These are phyloP conservation scores for Charaxes varanes DNA, from an alignment of 1,140 invertebrate genomes.

Conservation along the genomic window DNA sequence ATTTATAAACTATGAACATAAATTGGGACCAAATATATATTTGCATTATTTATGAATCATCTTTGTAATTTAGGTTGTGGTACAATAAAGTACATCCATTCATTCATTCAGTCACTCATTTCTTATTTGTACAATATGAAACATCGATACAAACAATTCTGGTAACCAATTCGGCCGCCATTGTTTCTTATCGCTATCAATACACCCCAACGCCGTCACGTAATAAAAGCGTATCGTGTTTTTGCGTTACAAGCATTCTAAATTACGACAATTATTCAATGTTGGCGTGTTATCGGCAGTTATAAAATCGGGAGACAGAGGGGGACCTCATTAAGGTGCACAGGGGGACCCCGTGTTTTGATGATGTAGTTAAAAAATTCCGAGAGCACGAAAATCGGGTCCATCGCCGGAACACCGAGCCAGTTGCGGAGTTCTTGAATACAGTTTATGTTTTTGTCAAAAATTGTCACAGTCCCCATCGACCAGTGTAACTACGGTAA, in stretches of 20 bases:
- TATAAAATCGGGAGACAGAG: slow-evolving; percentile 31
- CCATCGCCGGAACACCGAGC: slow-evolving; percentile 17
- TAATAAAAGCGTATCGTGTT: slow-evolving; percentile 43
- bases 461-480: no score
- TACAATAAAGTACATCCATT: no score
- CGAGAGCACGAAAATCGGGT: slow-evolving; percentile 24
- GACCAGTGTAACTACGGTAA: no score
- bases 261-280: slow-evolving; percentile 67
- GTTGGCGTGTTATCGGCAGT: slow-evolving; percentile 56
- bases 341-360: slow-evolving; percentile 23
- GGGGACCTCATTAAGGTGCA: slow-evolving; percentile 49
- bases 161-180: neutral
- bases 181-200: slow-evolving; percentile 9
- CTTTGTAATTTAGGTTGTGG: no score
- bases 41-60: no score
- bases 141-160: no score
- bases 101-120: no score
- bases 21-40: no score
- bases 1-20: no score
- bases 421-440: slow-evolving; percentile 25
- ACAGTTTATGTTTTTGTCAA: slow-evolving; percentile 8
- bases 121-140: no score
- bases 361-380: slow-evolving; percentile 35
- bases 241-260: slow-evolving; percentile 56
- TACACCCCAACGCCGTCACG: slow-evolving; percentile 20